Conservation (phyloP, 2,113 vertebrate species). For the Argyrosomus japonicus region DNA sequence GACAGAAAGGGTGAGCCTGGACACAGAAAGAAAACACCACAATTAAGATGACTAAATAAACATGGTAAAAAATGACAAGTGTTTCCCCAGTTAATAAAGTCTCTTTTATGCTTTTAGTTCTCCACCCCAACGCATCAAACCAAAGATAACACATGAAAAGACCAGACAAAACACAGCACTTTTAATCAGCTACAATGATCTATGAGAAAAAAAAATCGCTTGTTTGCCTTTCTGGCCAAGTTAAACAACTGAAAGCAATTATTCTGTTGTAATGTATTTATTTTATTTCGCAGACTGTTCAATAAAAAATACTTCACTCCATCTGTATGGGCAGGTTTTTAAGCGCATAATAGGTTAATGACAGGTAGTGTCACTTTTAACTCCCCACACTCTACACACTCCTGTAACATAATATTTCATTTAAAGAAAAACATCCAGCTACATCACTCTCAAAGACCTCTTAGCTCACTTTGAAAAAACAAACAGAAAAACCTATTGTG, state of each 20-base stretch:
- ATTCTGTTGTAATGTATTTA: slow-evolving; percentile 56
- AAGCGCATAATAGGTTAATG: slow-evolving; percentile 47
- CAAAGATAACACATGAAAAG: slow-evolving; percentile 14
- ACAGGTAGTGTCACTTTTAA: slow-evolving; percentile 45
- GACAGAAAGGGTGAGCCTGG: slow-evolving; percentile 96
- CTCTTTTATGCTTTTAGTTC: not conserved
- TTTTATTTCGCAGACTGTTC: slow-evolving; percentile 56
- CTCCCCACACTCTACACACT: not conserved
- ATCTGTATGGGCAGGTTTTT: slow-evolving; percentile 43
- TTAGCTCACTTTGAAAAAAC: not conserved
- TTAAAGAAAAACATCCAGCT: slow-evolving; percentile 7
- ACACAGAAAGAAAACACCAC: slow-evolving; percentile 62
- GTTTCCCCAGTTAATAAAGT: slow-evolving; percentile 10
- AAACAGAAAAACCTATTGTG: not conserved
- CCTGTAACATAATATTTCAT: slow-evolving; percentile 15
- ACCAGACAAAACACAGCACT: slow-evolving; percentile 14
- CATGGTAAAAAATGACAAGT: not conserved
- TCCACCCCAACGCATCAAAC: slow-evolving; percentile 16
- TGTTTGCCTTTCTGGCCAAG: slow-evolving; percentile 60
- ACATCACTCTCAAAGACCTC: slow-evolving; percentile 13
- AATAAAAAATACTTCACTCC: slow-evolving; percentile 33
- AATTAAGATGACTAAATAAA: not conserved
- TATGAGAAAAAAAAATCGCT: slow-evolving; percentile 7
- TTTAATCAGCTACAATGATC: slow-evolving; percentile 35
- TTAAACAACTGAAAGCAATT: slow-evolving; percentile 71